Percentiles rank a stretch among this genome's conserved stretches.
Conservation (phyloP, 2,888 invertebrate species). For the Hanleya hanleyi region DNA sequence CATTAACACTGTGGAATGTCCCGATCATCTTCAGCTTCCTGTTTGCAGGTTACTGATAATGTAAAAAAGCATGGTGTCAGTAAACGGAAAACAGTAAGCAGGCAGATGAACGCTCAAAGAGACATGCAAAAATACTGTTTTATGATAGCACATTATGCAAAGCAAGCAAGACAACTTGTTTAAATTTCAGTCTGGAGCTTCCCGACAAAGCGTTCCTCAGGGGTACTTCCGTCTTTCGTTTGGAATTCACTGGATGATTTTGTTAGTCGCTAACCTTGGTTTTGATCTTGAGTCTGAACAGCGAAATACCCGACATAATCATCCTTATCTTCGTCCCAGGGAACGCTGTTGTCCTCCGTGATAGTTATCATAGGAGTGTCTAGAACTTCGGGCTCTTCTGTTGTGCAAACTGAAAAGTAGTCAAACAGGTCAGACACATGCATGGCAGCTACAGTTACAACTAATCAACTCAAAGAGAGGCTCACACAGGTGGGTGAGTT, state of each 20-base stretch:
- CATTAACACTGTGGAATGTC: no score
- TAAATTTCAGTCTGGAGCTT: no score
- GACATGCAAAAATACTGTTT: no score
- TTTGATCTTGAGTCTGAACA: slow-evolving; percentile 27
- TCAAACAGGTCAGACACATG: slow-evolving; percentile 9
- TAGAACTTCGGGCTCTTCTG: neutral
- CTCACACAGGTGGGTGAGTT: neutral
- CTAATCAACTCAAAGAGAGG: slow-evolving; percentile 8
- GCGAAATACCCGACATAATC: slow-evolving; percentile 51
- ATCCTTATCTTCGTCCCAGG: slow-evolving; percentile 59
- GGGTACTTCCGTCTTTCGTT: no score
- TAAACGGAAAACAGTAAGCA: no score
- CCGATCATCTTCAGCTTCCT: no score
- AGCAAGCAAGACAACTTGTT: no score
- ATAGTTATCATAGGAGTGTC: slow-evolving; percentile 49
- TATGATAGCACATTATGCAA: no score
- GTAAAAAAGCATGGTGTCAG: no score
- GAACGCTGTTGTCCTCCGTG: slow-evolving; percentile 54
- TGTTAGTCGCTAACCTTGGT: slow-evolving; percentile 38
- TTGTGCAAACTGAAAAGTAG: slow-evolving; percentile 2
- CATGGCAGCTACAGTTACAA: neutral
- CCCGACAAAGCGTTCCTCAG: neutral
- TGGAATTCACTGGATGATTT: no score
- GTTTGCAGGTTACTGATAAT: no score
- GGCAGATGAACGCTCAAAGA: no score